These are phyloP conservation scores for Rhynchotus rufescens DNA, from an alignment of 2,797 vertebrate species.

Conservation along the genomic window DNA sequence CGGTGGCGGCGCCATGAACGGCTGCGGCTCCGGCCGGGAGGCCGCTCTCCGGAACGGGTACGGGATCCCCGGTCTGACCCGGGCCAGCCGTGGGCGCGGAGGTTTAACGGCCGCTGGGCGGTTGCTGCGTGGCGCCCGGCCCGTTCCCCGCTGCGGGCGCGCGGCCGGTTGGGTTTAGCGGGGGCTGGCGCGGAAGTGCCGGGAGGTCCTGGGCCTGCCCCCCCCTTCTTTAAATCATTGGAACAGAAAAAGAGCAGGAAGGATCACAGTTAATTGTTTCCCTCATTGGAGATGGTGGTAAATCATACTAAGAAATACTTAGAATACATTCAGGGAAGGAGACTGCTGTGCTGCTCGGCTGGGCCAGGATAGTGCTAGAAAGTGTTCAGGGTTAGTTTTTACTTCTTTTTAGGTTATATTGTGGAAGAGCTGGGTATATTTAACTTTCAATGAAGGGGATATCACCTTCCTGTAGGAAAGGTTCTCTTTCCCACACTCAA, in stretches of 20 bases:
- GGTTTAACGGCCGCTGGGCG: no score
- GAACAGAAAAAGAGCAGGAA: not conserved
- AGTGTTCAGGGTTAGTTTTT: not conserved
- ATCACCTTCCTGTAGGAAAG: not conserved
- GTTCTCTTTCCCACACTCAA: not conserved
- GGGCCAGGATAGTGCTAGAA: not conserved
- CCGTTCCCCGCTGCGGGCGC: rapidly evolving
- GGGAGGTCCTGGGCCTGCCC: no score
- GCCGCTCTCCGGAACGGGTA: not conserved
- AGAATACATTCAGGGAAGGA: not conserved
- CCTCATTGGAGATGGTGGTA: not conserved
- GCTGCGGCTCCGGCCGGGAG: not conserved
- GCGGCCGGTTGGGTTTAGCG: no score
- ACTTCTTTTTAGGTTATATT: not conserved
- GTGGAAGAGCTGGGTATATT: not conserved
- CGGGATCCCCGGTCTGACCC: not conserved
- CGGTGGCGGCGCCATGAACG: not conserved
- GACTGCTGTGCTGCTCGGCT: not conserved
- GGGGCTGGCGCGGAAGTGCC: not conserved
- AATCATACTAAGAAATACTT: not conserved
- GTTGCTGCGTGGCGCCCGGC: no score
- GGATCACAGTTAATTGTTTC: not conserved
- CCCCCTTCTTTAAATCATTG: not conserved
- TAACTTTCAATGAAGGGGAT: not conserved
- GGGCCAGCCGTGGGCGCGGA: no score